Evolutionary conservation across 2,797 vertebrate species (phyloP), one percentile per base, ranked within the genome.

Genomic region (Brotula barbata): DNA sequence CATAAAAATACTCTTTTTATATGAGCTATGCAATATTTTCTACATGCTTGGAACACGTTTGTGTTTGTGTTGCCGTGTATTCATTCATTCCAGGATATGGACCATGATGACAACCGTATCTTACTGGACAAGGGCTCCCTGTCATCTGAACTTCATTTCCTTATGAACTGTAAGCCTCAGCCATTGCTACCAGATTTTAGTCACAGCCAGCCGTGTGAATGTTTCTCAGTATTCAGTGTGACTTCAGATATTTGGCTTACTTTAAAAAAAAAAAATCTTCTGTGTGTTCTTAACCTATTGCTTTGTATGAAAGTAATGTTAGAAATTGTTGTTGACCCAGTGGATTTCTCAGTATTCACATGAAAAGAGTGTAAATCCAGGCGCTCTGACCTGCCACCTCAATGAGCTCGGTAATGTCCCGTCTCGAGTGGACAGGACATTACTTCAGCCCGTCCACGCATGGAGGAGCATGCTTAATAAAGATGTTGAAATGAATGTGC

Each of bases 21-120:
- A 90, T 37, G 63, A 93, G 91, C 92, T 92, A 92, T 93, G 92
- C 92, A 94, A 89, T 91, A 87, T 91, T 85, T 87, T n/a, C 68
- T 75, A 86, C 81, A 75, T 81, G 90, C 90, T 91, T 90, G 86
- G 81, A 33, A 80, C 77, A 68, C 23, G 77, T 62, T 57, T 75
- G 1, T 83, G 46, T 50, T 75, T 75, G 69, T 52, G 36, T 45
- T 44, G 58, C 59, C 56, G 73, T 67, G 46, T 64, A 20, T 74
- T 68, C 68, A 81, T 77, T 80, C 39, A n/a, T 22, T 80, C 66
- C 47, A 67, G 50, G 51, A 67, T 74, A 56, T 85, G 85, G 73
- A 73, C 83, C 81, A 85, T 85, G 75, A 87, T 73, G 93, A 93
- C 90, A 92, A 91, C 91, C 88, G 78, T 75, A 86, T 87, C 59